Evolutionary conservation across 2,797 vertebrate genomes (phyloP), one percentile per base, ranked within the genome.

Genomic region (Sebastolobus altivelis): DNA sequence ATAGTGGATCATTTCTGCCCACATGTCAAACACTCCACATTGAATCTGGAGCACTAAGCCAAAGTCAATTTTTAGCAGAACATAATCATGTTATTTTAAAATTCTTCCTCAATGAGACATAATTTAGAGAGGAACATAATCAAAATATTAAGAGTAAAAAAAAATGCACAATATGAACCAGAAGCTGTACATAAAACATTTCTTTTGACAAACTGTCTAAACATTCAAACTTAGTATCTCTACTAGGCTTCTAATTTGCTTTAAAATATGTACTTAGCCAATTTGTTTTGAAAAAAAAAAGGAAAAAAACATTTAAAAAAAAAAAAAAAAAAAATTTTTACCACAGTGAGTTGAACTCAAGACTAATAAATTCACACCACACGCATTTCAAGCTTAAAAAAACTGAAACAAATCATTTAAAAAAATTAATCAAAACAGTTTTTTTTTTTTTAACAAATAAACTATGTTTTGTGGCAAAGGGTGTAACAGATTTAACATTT

Each of bases 151-250:
- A 72, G 33, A 86, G 84, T 88, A 86, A 89, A 85, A 43, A 93
- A 89, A 93, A 89, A 92, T 72, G 81, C 79, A 88, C 84, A 87
- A 90, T 83, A 91, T 84, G 68, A 92, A 84, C 67, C 66, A 75
- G 79, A 93, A 89, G 83, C 91, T 93, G 92, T 94, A 94, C 91
- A 94, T 80, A 62, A 91, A 82, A 88, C 37, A 82, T 82, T 74
- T 89, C 54, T 72, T 88, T 89, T 86, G 74, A 93, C 79, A 93
- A 86, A 85, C 72, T 72, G 78, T 85, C 80, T 88, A 89, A 66
- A 92, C 80, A 93, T 89, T 88, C 82, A 78, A 85, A 92, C 83
- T 87, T 81, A 83, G 61, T 79, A 86, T 89, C 65, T 82, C 81
- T 88, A 92, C 80, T 75, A 80, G 80, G 76, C 60, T 83, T 87